Base-by-base conservation (phyloP, 2,113 vertebrate species). In the Lipotes vexillifer region DNA sequence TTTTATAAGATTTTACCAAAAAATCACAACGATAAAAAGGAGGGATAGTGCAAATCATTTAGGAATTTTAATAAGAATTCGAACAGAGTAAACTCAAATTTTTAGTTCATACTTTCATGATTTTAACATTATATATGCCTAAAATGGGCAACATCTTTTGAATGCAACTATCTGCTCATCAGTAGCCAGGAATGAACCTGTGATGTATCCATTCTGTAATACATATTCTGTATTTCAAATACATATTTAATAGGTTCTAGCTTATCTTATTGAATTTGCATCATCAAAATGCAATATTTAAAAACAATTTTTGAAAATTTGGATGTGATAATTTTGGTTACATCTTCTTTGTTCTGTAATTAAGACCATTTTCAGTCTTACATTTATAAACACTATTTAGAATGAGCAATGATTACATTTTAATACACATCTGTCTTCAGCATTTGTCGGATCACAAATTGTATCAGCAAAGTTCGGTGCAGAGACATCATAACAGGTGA, bases 1-100 rank as follows among this genome's bases (percentile, higher is more conserved):
- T 82, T 90, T 92, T 57, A 41, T 83, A 89, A 63, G 10, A 69
- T 69, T 87, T 92, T 81, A 41, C 10, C 88, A 96, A 92, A 74
- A 36, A 5, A 74, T 44, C 2, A 55, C 25, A 75, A 84, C 20
- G 65, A 7, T 96, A 85, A 97, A 6, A 94, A 85, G 66, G 20
- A 87, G 33, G 20, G 18, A 55, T 38, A 52, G 15, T 33, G 2
- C 87, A 96, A 92, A 66, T 55, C 38, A 83, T n/a, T 87, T 87
- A 29, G 36, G 81, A 86, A 90, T 63, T 83, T 80, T 84, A 90
- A 27, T 84, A 74, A 59, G 23, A 92, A 89, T 84, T 82, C 72
- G 31, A 86, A 71, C 44, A 88, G 3, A 55, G 21, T 27, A 31
- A 83, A 82, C 3, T 20, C 33, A 68, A 80, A 52, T 20, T 86